Base-by-base conservation (phyloP, 2,113 vertebrate genomes). In the Alligator sinensis region DNA sequence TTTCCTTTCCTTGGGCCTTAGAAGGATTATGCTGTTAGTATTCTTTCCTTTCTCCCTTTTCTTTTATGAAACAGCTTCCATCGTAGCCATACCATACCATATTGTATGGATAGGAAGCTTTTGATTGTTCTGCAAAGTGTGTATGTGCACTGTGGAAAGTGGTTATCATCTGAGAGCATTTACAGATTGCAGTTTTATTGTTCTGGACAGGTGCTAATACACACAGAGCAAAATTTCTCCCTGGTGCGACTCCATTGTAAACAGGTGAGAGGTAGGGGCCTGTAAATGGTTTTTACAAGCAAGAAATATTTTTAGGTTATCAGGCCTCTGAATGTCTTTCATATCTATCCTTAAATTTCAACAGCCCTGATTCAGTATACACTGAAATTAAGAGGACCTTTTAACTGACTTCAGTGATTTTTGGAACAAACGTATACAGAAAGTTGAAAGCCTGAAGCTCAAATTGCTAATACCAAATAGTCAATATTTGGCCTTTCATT, bases 141-240 rank as follows among this genome's bases (percentile, higher is more conserved):
- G 34, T 66, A 61, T 84, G 55, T 90, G 87, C 87, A 80, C 55
- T 76, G 90, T 47, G 64, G 62, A 80, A 68, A 91, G n/a, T 91
- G 92, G 66, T 5, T 91, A 78, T 84, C 66, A 11, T 62, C 82
- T 64, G 18, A 95, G 30, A 59, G 78, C 2, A 1, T 92, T 97
- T 96, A 74, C 75, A 91, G 87, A 74, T 91, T 89, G 83, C 84
- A 91, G n/a, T 80, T 96, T 95, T 95, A 86, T 89, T 77, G 75
- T 91, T 87, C 94, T 95, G 86, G 72, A 91, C 82, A 96, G 81
- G 76, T 96, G 95, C 91, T 95, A 87, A 91, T 77, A 63, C 85
- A 90, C 64, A 58, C 27, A 54, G 76, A 61, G 25, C 70, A 70
- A 76, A 91, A 89, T 80, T 80, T 77, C 16, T 75, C 59, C 81